Percentiles rank a stretch among this genome's conserved stretches.
Conservation (phyloP, 2,113 vertebrate species). For the Anarrhichthys ocellatus region DNA sequence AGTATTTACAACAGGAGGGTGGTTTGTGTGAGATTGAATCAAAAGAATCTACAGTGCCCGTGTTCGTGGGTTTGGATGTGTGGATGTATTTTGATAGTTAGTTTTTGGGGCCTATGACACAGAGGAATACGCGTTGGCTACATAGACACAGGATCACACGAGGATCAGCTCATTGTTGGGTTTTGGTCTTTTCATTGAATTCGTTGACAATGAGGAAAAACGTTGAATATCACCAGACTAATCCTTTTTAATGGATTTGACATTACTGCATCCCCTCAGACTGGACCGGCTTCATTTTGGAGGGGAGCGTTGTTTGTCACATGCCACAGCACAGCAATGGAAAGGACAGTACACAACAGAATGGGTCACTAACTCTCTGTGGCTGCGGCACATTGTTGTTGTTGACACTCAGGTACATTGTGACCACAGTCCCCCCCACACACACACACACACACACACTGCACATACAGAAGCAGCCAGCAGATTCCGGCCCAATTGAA, state of each 20-base stretch:
- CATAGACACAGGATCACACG: not conserved
- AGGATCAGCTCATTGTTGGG: not conserved
- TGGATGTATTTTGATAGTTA: constrained; percentile 20
- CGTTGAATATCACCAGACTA: not conserved
- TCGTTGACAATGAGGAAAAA: not conserved
- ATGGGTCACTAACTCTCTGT: constrained; percentile 48
- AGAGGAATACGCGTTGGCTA: constrained; percentile 2
- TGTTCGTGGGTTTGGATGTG: not conserved
- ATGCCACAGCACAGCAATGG: constrained; percentile 29
- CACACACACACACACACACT: no score
- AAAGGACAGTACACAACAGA: constrained; percentile 45
- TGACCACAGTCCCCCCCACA: constrained; percentile 20
- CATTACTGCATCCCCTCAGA: not conserved
- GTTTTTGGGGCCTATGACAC: not conserved
- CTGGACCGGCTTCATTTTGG: constrained; percentile 9
- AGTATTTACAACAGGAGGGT: not conserved
- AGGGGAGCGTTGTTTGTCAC: constrained; percentile 20
- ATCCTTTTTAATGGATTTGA: constrained; percentile 8
- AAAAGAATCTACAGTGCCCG: not conserved
- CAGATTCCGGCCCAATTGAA: constrained; percentile 67
- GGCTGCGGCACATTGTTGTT: constrained; percentile 65
- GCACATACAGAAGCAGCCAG: constrained; percentile 59
- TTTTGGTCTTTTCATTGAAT: not conserved
- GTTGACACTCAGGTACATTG: constrained; percentile 60
- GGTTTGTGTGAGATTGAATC: not conserved